Evolutionary conservation across 2,113 vertebrate genomes (phyloP).

Genomic region (Cryptomyrus ogoouensis): DNA sequence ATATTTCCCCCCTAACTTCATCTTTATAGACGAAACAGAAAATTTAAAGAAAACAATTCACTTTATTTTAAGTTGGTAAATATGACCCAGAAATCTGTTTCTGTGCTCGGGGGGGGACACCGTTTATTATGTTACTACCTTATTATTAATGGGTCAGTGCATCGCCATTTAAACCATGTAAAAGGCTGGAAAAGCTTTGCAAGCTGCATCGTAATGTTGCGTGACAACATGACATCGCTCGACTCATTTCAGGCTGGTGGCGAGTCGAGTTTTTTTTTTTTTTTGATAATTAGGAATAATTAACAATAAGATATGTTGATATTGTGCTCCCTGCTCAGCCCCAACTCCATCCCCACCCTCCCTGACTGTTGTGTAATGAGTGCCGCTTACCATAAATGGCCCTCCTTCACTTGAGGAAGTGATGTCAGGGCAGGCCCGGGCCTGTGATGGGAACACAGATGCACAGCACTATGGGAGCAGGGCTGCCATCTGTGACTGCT

Average conservation of each 20-base stretch:
- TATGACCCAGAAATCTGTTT: background rate
- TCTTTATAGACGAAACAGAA: background rate
- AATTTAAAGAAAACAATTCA: background rate
- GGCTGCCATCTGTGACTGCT: constrained; percentile 1
- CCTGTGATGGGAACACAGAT: background rate
- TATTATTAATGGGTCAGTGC: background rate
- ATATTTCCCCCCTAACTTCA: background rate
- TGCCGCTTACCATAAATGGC: background rate
- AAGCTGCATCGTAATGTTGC: background rate
- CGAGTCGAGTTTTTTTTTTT: background rate
- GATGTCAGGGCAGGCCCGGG: background rate
- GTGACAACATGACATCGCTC: background rate
- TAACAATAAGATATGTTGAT: background rate
- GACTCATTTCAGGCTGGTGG: background rate
- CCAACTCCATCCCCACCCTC: background rate
- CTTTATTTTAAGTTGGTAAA: background rate
- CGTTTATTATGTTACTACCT: background rate
- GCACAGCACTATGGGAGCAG: background rate
- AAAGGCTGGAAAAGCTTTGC: background rate
- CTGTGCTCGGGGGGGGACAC: background rate
- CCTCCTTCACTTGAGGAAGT: background rate
- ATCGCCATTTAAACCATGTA: background rate
- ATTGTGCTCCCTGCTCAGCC: background rate
- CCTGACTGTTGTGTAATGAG: background rate
- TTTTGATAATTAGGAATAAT: background rate